These are phyloP conservation scores for Caenorhabditis doughertyi DNA, from an alignment of 2,888 invertebrate species.

Conservation along the genomic window DNA sequence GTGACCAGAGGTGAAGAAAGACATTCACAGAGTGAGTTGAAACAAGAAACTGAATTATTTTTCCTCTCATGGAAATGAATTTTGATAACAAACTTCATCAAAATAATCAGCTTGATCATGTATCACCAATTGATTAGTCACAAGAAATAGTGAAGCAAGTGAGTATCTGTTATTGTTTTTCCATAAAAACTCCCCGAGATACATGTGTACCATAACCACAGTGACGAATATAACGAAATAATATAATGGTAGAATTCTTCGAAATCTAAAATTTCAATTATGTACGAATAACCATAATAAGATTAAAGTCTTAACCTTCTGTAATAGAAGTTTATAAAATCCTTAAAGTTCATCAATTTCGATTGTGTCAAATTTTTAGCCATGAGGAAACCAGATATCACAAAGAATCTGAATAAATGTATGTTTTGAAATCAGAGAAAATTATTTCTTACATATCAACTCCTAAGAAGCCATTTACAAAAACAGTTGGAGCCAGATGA, in stretches of 20 bases:
- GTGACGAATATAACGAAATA: background rate
- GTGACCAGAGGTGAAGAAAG: slow-evolving; percentile 22
- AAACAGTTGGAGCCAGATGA: slow-evolving; percentile 45
- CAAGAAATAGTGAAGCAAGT: background rate
- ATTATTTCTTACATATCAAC: slow-evolving; percentile 49
- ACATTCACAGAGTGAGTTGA: background rate
- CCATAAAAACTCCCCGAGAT: slow-evolving; percentile 9
- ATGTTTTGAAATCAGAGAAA: background rate
- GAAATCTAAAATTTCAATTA: slow-evolving; percentile 22
- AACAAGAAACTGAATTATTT: slow-evolving; percentile 6
- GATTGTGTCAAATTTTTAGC: slow-evolving; percentile 18
- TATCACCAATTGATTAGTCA: slow-evolving; percentile 57
- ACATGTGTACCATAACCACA: slow-evolving; percentile 2
- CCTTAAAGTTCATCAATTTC: background rate
- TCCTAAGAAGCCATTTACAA: slow-evolving; percentile 58
- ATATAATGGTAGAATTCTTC: slow-evolving; percentile 15
- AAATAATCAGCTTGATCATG: slow-evolving; percentile 15
- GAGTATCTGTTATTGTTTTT: slow-evolving; percentile 13
- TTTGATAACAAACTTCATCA: background rate
- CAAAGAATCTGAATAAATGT: slow-evolving; percentile 37
- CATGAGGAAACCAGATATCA: slow-evolving; percentile 48
- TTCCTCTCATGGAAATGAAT: background rate
- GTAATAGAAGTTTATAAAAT: background rate
- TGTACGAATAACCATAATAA: too few species aligned
- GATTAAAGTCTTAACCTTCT: background rate